Conservation (phyloP, 2,888 invertebrate species). For the Stenoptilia bipunctidactyla region DNA sequence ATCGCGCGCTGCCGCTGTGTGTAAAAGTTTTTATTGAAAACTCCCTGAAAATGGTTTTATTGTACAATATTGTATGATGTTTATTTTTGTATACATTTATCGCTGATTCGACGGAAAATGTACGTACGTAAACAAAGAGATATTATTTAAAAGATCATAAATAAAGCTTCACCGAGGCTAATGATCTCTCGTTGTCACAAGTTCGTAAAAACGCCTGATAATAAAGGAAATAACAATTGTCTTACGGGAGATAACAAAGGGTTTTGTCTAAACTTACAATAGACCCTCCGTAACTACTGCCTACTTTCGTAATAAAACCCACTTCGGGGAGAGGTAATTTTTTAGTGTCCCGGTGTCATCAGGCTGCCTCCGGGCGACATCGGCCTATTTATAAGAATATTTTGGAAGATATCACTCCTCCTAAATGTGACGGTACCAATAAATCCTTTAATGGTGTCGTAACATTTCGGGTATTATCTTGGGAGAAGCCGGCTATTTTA, state of each 20-base stretch:
- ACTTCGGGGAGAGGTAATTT: constrained; percentile 1
- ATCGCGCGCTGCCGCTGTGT: neutral
- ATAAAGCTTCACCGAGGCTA: neutral
- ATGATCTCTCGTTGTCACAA: neutral
- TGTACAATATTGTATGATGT: neutral
- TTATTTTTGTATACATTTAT: too few species aligned
- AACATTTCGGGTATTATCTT: constrained; percentile 69
- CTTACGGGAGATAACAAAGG: neutral
- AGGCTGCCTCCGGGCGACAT: constrained; percentile 17
- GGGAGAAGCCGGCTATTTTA: constrained; percentile 68
- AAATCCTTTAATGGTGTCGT: constrained; percentile 68
- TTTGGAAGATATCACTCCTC: constrained; percentile 47
- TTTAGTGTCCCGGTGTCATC: constrained; percentile 2
- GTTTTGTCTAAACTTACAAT: constrained; percentile 1
- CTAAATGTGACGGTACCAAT: constrained; percentile 62
- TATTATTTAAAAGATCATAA: neutral
- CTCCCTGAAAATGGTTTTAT: too few species aligned
- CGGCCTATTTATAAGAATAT: constrained; percentile 37
- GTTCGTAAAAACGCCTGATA: neutral
- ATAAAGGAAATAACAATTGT: constrained; percentile 1
- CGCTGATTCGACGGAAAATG: too few species aligned
- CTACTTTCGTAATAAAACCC: constrained; percentile 1
- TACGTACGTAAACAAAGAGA: neutral
- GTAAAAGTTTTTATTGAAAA: neutral
- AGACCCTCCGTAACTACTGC: neutral